Conservation (phyloP, 37 sponge, comb jelly and placozoan genomes). For the Amphimedon queenslandica region DNA sequence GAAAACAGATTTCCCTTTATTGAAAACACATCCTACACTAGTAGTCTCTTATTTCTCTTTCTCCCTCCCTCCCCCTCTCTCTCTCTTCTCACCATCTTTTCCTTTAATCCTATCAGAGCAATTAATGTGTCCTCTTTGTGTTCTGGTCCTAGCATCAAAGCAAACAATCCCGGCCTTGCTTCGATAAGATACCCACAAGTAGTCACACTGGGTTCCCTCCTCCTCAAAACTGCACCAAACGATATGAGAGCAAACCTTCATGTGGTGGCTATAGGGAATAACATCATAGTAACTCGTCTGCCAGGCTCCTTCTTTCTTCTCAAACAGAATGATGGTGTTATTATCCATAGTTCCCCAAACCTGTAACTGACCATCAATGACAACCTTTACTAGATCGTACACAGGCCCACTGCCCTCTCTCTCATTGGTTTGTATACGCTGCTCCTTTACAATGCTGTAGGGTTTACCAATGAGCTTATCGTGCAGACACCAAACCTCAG, state of each 20-base stretch:
- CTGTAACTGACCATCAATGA: constrained; percentile 25
- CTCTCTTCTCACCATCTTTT: background rate
- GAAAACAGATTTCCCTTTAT: background rate
- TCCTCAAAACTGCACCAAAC: constrained; percentile 27
- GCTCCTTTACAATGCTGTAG: constrained; percentile 10
- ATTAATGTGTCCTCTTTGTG: constrained; percentile 28
- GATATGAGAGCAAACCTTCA: constrained; percentile 37
- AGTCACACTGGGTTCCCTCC: background rate
- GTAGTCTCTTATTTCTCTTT: too few relatives aligned
- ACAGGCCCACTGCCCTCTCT: constrained; percentile 6
- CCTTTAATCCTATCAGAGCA: constrained; percentile 24
- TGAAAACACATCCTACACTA: too few relatives aligned
- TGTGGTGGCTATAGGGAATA: constrained; percentile 3
- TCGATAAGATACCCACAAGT: constrained; percentile 63
- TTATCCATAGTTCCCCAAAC: constrained; percentile 74
- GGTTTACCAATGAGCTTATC: constrained; percentile 7
- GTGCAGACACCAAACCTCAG: constrained; percentile 53
- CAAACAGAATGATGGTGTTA: constrained; percentile 31
- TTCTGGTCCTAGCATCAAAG: constrained; percentile 46
- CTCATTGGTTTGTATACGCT: constrained; percentile 17
- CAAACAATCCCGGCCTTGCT: constrained; percentile 33
- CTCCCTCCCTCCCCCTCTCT: too few relatives aligned
- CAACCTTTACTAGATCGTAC: constrained; percentile 48
- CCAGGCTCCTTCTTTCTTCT: background rate
- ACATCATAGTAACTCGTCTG: constrained; percentile 13